Percentiles rank a stretch among this genome's conserved stretches.
These are phyloP conservation scores for Eilema depressum DNA, from an alignment of 2,888 invertebrate genomes.

Conservation along the genomic window DNA sequence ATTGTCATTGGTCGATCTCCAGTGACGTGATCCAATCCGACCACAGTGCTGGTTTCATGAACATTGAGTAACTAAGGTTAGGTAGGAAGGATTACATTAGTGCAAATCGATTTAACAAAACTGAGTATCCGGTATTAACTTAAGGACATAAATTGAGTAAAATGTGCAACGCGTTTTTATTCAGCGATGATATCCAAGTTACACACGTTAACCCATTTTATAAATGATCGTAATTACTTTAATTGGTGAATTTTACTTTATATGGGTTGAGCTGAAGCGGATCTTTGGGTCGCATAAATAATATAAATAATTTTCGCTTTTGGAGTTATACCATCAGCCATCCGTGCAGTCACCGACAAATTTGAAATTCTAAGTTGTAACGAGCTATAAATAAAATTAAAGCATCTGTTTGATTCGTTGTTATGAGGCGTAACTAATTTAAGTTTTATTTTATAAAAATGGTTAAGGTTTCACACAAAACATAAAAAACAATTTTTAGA, in stretches of 20 bases:
- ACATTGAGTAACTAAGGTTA: too few species aligned
- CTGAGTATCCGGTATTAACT: too few species aligned
- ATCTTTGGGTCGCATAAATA: neutral
- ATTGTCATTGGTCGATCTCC: too few species aligned
- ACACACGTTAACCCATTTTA: neutral
- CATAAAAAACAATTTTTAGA: too few species aligned
- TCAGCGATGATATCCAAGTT: too few species aligned
- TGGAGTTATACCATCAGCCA: neutral
- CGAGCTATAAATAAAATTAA: neutral
- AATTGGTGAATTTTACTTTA: neutral
- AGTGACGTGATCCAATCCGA: too few species aligned
- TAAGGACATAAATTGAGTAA: neutral
- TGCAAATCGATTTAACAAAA: too few species aligned
- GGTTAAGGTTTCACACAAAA: too few species aligned
- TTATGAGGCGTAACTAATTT: neutral
- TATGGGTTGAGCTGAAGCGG: too few species aligned
- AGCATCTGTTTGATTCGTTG: neutral
- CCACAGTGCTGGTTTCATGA: too few species aligned
- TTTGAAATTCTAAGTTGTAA: conserved; percentile 4
- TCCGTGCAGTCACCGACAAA: neutral
- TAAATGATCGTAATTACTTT: neutral
- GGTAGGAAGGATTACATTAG: too few species aligned
- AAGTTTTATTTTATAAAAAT: neutral
- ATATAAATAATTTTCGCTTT: neutral
- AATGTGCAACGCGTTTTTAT: too few species aligned